phyloP scores from a whole-genome alignment of 2,888 invertebrate species.

The Pterostichus niger region DNA sequence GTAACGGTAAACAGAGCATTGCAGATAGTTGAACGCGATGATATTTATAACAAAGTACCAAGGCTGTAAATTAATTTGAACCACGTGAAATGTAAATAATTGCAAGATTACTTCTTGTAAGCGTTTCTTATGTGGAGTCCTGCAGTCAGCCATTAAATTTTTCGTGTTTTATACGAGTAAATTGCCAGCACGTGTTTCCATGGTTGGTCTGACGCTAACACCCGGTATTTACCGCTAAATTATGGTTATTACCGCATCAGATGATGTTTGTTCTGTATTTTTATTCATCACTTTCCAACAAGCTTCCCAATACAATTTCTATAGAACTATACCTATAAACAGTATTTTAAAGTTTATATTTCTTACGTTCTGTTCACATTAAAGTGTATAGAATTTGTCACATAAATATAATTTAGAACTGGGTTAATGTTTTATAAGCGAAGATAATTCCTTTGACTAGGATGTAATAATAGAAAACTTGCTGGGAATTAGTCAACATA shows the following conservation, averaged over 20 bases:
- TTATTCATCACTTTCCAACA: constrained; percentile 17
- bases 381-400: too few species aligned
- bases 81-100: constrained; percentile 50
- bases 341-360: too few species aligned
- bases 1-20: constrained; percentile 26
- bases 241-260: constrained; percentile 51
- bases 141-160: constrained; percentile 49
- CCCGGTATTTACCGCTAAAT: constrained; percentile 52
- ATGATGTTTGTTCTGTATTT: constrained; percentile 48
- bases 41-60: constrained; percentile 57
- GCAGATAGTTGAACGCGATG: not conserved
- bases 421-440: too few species aligned
- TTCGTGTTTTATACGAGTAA: constrained; percentile 55
- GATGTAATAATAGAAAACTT: too few species aligned
- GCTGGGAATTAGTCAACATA: too few species aligned
- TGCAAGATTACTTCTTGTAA: constrained; percentile 26
- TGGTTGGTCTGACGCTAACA: constrained; percentile 28
- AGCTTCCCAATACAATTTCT: not conserved
- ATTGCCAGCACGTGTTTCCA: constrained; percentile 59
- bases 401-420: too few species aligned
- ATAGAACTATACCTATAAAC: not conserved
- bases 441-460: too few species aligned
- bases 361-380: too few species aligned
- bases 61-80: constrained; percentile 48
- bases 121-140: constrained; percentile 47